Evolutionary conservation across 2,113 vertebrate species (phyloP).

Genomic region (Gavialis gangeticus): DNA sequence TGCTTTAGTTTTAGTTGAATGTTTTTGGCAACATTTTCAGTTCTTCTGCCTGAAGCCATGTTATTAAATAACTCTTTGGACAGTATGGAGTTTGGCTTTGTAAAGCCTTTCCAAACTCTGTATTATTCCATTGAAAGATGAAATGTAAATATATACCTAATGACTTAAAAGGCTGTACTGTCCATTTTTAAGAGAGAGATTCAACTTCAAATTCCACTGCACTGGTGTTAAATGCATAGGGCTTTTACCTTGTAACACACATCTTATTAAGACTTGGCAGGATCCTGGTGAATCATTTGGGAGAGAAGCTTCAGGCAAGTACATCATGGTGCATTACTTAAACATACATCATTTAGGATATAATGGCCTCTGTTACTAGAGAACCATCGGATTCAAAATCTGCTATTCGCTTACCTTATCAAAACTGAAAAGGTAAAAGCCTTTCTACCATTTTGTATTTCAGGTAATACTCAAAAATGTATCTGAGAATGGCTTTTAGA

Average conservation of each 20-base stretch:
- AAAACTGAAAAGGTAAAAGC: background rate
- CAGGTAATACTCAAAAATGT: background rate
- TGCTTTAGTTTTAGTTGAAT: background rate
- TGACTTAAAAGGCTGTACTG: background rate
- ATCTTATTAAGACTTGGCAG: background rate
- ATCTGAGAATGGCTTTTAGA: background rate
- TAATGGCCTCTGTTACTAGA: background rate
- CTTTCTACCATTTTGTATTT: background rate
- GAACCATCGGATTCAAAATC: slow-evolving; percentile 5
- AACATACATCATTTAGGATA: background rate
- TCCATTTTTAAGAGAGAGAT: background rate
- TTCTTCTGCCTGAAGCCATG: background rate
- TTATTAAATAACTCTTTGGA: background rate
- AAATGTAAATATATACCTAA: background rate
- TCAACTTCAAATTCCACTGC: background rate
- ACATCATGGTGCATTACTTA: slow-evolving; percentile 6
- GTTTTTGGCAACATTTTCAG: background rate
- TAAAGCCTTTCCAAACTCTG: background rate
- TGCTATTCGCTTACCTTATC: background rate
- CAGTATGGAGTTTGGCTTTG: background rate
- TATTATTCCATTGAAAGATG: background rate
- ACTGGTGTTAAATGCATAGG: background rate
- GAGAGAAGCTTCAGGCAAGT: background rate
- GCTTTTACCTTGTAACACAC: background rate
- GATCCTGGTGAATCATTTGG: background rate